Evolutionary conservation across 2,888 invertebrate genomes (phyloP).

Genomic region (Ditula angustiorana): DNA sequence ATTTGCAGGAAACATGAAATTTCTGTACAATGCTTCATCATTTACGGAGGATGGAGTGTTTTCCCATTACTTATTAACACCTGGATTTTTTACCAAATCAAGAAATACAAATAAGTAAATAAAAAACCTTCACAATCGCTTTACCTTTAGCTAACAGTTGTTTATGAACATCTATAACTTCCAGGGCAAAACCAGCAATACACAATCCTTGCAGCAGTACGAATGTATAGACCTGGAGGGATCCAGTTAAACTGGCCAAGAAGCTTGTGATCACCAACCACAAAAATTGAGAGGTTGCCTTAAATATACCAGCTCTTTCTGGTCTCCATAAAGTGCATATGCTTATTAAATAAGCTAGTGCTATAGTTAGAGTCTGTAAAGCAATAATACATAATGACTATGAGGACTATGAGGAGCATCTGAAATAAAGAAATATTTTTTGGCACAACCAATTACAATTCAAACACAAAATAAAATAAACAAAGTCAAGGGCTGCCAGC

Average conservation of each 20-base stretch:
- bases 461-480: too few relatives aligned
- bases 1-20: not conserved
- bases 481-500: too few relatives aligned
- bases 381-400: conserved; percentile 29
- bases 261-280: conserved; percentile 93
- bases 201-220: conserved; percentile 88
- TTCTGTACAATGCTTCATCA: not conserved
- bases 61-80: not conserved
- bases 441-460: too few relatives aligned
- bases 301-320: conserved; percentile 87
- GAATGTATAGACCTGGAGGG: conserved; percentile 91
- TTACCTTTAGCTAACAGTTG: conserved; percentile 78
- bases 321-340: conserved; percentile 92
- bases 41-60: not conserved
- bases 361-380: conserved; percentile 88
- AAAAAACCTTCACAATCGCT: not conserved
- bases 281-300: conserved; percentile 88
- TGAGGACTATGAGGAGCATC: too few relatives aligned
- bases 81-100: too few relatives aligned
- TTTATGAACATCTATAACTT: conserved; percentile 86
- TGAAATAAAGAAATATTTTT: too few relatives aligned
- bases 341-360: conserved; percentile 89
- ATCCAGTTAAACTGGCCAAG: conserved; percentile 90
- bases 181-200: conserved; percentile 86
- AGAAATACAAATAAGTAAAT: too few relatives aligned